Base-by-base conservation (phyloP, 1,140 invertebrate genomes). In the Sycophila sp. region DNA sequence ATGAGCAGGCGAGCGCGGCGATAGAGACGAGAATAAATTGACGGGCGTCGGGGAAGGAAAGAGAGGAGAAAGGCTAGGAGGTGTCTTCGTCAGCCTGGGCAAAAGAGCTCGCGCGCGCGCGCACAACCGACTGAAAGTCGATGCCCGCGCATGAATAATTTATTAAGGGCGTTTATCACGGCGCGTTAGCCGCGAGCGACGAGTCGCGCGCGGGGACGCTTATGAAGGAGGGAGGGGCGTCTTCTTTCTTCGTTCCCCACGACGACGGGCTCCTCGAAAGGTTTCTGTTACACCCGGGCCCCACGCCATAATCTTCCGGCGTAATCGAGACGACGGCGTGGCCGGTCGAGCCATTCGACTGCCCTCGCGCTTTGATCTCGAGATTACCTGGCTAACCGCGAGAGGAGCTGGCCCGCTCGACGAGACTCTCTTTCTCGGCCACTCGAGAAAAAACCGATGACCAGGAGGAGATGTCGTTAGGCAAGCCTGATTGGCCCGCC, bases 91-190 rank as follows among this genome's bases (percentile, higher is more conserved):
- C n/a, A 38, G 36, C 55, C n/a, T 28, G 62, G 10, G 55, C 64
- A 71, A 74, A 73, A 77, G 74, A 79, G 75, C 74, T 75, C 74
- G 73, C 30, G 69, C 40, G 56, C 4, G 75, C 73, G 74, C 75
- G 72, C 32, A 72, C 47, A 62, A 49, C 58, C 42, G 58, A 53
- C 56, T 60, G 72, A 69, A 71, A 74, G 75, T 73, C 56, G 76
- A 77, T 77, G 75, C 73, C 72, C 74, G 11, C 70, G 75, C 72
- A 78, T 79, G 75, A 79, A 78, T 79, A 78, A 79, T 79, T 79
- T 79, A 79, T 78, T 77, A 77, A 79, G 73, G 73, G 72, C 74
- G 74, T 78, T 78, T 77, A 79, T 77, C 74, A 79, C 75, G 58
- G 67, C 72, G 73, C 42, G 67, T 71, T 75, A 73, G 65, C 74